These are phyloP conservation scores for Malurus cyaneus DNA, from an alignment of 2,113 vertebrate genomes.

Conservation along the genomic window DNA sequence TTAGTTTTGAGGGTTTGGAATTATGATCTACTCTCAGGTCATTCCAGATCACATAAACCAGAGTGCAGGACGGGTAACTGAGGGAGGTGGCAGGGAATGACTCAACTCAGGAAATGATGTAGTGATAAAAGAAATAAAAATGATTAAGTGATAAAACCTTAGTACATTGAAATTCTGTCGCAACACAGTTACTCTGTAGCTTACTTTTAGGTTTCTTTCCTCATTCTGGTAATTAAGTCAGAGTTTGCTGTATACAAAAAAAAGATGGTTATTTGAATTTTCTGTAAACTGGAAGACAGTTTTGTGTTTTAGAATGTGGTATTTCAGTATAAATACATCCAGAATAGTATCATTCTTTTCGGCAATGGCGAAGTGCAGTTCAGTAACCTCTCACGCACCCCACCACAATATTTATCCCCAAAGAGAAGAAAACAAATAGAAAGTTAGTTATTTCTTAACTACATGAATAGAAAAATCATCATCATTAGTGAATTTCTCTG, in stretches of 20 bases:
- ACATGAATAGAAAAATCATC: not conserved
- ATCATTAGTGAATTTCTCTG: not conserved
- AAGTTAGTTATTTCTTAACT: not conserved
- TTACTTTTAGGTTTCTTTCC: not conserved
- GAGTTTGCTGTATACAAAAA: not conserved
- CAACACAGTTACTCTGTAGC: not conserved
- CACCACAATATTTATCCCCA: not conserved
- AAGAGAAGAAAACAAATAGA: not conserved
- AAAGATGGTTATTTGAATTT: not conserved
- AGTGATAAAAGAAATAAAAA: not conserved
- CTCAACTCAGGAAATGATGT: not conserved
- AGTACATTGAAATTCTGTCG: not conserved
- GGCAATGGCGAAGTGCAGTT: not conserved
- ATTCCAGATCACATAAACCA: not conserved
- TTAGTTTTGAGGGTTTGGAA: not conserved
- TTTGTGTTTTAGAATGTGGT: not conserved
- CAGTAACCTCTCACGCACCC: not conserved
- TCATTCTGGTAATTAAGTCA: not conserved
- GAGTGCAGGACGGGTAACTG: not conserved
- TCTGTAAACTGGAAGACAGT: not conserved
- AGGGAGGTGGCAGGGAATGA: rapidly evolving
- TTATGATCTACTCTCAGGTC: not conserved
- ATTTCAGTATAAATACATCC: too few species aligned
- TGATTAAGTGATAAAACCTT: not conserved
- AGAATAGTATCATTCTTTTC: not conserved